A percentile compares a stretch with the other conserved stretches of the same genome.
phyloP scores from a whole-genome alignment of 37 sponge, comb jelly and placozoan species.

The Agelas oroides region DNA sequence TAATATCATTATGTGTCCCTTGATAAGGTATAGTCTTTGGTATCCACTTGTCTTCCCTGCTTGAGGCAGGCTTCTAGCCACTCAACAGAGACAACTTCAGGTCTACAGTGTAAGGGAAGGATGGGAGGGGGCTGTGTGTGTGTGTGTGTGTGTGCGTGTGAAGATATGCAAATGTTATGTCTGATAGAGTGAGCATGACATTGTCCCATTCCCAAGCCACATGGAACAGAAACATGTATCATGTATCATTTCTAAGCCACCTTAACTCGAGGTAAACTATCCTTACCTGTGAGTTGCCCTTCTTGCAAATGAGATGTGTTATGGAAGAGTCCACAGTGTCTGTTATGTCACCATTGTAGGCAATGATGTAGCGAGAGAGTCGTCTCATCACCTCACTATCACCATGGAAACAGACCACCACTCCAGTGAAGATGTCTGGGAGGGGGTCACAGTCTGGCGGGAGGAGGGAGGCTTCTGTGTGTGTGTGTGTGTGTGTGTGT shows the following conservation, averaged over 20 bases:
- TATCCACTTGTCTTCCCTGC: conserved; percentile 1
- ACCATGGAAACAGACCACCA: conserved; percentile 32
- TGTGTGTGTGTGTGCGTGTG: too few relatives aligned
- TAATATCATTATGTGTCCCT: not conserved
- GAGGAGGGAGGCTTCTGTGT: not conserved
- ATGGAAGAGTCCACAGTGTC: not conserved
- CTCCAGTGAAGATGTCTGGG: conserved; percentile 49
- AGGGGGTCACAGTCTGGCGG: conserved; percentile 16
- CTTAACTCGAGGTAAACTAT: too few relatives aligned
- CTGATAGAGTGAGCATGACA: too few relatives aligned
- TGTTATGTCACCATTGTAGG: conserved; percentile 59
- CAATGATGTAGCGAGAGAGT: conserved; percentile 51
- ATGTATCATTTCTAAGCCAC: too few relatives aligned
- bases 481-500: not conserved
- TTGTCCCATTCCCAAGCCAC: too few relatives aligned
- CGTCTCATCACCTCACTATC: conserved; percentile 4
- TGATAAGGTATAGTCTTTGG: not conserved
- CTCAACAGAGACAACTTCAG: not conserved
- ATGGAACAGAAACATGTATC: too few relatives aligned
- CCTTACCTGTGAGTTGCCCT: not conserved
- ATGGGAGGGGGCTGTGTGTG: conserved; percentile 8
- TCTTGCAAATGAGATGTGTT: conserved; percentile 57
- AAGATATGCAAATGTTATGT: too few relatives aligned
- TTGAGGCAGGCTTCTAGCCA: conserved; percentile 33
- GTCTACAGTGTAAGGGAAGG: not conserved